Percentiles rank a stretch among this genome's conserved stretches.
Evolutionary conservation across 2,888 invertebrate species (phyloP).

Genomic region (Stegana nigrithorax): DNA sequence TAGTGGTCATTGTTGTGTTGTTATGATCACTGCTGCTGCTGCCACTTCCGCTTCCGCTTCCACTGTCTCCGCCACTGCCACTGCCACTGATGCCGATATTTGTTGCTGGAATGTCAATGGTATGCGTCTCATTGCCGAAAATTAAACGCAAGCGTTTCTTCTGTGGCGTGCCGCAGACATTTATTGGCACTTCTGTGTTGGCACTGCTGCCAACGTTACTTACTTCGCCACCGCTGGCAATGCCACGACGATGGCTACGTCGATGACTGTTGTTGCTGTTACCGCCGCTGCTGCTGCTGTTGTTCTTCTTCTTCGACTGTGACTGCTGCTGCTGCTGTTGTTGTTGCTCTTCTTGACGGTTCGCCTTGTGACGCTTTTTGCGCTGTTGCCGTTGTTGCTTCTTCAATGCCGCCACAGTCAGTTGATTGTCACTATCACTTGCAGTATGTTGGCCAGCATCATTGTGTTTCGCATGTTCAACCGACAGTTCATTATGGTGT

Average conservation of each 20-base stretch:
- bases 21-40: constrained; percentile 41
- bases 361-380: constrained; percentile 74
- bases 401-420: neutral
- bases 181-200: neutral
- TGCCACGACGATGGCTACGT: constrained; percentile 24
- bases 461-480: neutral
- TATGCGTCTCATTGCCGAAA: constrained; percentile 89
- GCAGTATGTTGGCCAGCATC: neutral
- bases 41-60: constrained; percentile 25
- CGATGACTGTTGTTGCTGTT: neutral
- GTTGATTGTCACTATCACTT: neutral
- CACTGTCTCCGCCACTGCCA: too few species aligned
- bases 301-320: constrained; percentile 13
- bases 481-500: constrained; percentile 11
- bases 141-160: constrained; percentile 88
- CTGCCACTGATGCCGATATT: constrained; percentile 25
- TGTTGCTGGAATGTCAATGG: constrained; percentile 85
- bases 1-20: constrained; percentile 38
- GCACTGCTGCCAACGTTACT: constrained; percentile 31
- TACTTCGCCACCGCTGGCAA: constrained; percentile 8
- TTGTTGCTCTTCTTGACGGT: constrained; percentile 46
- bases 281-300: constrained; percentile 1
- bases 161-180: constrained; percentile 73
- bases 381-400: constrained; percentile 55
- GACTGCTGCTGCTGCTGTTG: constrained; percentile 47